Evolutionary conservation across 1,140 invertebrate species (phyloP), one percentile per base, ranked within the genome.

Genomic region (Neuroterus valhalla): DNA sequence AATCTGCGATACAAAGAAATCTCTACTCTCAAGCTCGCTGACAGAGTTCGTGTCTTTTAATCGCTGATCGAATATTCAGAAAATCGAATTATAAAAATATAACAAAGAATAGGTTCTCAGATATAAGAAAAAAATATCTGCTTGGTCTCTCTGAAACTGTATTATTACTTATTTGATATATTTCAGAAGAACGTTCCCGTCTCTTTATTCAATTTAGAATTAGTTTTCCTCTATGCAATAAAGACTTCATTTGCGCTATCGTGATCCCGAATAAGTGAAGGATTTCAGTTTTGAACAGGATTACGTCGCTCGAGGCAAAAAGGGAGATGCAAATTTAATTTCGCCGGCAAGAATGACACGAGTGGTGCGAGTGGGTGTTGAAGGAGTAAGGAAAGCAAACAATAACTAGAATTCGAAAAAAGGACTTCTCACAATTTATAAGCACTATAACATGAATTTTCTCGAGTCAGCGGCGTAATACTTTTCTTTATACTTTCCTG

Each of bases 201-300:
- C 31, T 38, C 6, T 38, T 38, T 10, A 8, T 10, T 8, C 1
- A 0, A 38, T 38, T 38, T 10, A 1, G 1, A n/a, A 48, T 19
- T 19, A 48, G 1, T 3, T 48, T 48, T 19, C 1, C 46, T 48
- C 4, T 15, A 17, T 48, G 15, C 8, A 17, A 17, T 2, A 48
- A 17, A 15, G n/a, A 48, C n/a, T 48, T 48, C 5, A n/a, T 8
- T 42, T 42, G 21, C 68, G 78, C 78, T 71, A 70, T 77, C 76
- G 77, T 75, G 80, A 77, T 77, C 78, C 80, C 75, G 77, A 73
- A 81, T 76, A 81, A 66, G 77, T 75, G 77, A 42, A 66, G 74
- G 46, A 31, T 68, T 71, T 4, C 76, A 80, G 79, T 82, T 84
- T 81, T 82, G 80, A 84, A 75, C 76, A 81, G 46, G 17, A n/a